Percentiles rank a stretch among this genome's conserved stretches.
Evolutionary conservation across 2,888 invertebrate genomes (phyloP).

Genomic region (Omphaloscelis lunosa): DNA sequence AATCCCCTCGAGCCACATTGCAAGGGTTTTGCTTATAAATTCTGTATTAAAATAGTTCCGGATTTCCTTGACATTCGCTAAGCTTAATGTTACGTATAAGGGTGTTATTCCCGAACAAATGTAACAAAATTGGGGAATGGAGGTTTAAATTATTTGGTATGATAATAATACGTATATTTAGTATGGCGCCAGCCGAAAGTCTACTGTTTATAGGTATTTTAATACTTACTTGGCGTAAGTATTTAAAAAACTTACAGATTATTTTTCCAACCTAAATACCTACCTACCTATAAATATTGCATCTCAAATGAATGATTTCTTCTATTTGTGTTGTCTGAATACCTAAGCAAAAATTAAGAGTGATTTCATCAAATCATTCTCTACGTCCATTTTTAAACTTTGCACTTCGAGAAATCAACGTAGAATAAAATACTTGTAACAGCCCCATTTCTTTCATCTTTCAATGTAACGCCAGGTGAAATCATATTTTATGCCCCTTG

Average conservation of each 20-base stretch:
- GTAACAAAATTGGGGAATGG: slow-evolving; percentile 11
- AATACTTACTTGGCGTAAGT: too few species aligned
- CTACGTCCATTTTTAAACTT: background rate
- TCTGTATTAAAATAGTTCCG: slow-evolving; percentile 69
- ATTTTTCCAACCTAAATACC: background rate
- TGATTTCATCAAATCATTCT: slow-evolving; percentile 10
- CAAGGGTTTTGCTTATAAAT: slow-evolving; percentile 69
- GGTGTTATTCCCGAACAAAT: slow-evolving; percentile 31
- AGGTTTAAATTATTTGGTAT: slow-evolving; percentile 16
- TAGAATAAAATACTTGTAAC: slow-evolving; percentile 24
- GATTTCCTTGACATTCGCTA: slow-evolving; percentile 63
- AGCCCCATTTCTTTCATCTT: slow-evolving; percentile 55
- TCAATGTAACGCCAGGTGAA: slow-evolving; percentile 51
- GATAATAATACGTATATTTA: too few species aligned
- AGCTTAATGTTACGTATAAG: slow-evolving; percentile 52
- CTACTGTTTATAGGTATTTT: too few species aligned
- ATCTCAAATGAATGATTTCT: background rate
- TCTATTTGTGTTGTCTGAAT: background rate
- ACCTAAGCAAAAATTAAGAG: too few species aligned
- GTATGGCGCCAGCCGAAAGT: too few species aligned
- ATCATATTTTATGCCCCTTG: slow-evolving; percentile 59
- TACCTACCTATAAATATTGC: too few species aligned
- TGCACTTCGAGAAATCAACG: slow-evolving; percentile 35
- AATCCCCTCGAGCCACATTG: slow-evolving; percentile 61
- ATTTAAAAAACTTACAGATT: too few species aligned